phyloP scores from a whole-genome alignment of 2,797 vertebrate genomes.

The Pangasius sanitwongsei region DNA sequence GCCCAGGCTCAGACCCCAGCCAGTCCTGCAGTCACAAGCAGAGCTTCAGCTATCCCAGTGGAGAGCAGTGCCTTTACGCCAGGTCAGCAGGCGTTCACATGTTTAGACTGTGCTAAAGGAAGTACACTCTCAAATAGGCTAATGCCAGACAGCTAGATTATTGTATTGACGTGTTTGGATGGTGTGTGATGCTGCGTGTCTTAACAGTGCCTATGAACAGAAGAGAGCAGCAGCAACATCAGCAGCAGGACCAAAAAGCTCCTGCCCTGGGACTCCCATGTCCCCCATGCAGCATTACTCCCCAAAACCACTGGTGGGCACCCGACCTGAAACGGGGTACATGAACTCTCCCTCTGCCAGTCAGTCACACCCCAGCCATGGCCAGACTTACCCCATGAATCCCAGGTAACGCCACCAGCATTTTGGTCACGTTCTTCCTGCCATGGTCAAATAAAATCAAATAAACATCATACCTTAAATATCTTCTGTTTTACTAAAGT shows the following conservation, averaged over 20 bases:
- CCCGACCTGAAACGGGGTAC: slow-evolving; percentile 83
- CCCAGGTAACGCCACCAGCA: slow-evolving; percentile 69
- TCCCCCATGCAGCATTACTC: slow-evolving; percentile 85
- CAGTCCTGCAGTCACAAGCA: slow-evolving; percentile 90
- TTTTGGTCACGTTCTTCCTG: background rate
- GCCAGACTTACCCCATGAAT: slow-evolving; percentile 75
- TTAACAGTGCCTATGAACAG: slow-evolving; percentile 89
- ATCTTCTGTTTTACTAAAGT: background rate
- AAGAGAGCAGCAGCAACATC: slow-evolving; percentile 73
- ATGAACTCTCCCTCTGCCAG: slow-evolving; percentile 77
- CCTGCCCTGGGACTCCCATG: slow-evolving; percentile 81
- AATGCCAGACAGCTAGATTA: background rate
- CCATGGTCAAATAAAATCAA: background rate
- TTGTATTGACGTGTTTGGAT: slow-evolving; percentile 11
- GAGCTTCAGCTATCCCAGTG: slow-evolving; percentile 80
- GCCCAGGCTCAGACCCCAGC: slow-evolving; percentile 84
- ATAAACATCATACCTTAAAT: background rate
- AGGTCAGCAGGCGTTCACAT: slow-evolving; percentile 75
- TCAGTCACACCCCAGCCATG: slow-evolving; percentile 70
- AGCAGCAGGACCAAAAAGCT: slow-evolving; percentile 80
- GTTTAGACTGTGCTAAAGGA: slow-evolving; percentile 11
- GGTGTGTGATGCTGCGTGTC: slow-evolving; percentile 36
- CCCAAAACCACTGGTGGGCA: slow-evolving; percentile 75
- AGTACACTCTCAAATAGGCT: background rate
- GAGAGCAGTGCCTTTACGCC: slow-evolving; percentile 96